A percentile compares a stretch with the other conserved stretches of the same genome.
These are phyloP conservation scores for Novumbra hubbsi DNA, from an alignment of 2,797 vertebrate species.

Conservation along the genomic window DNA sequence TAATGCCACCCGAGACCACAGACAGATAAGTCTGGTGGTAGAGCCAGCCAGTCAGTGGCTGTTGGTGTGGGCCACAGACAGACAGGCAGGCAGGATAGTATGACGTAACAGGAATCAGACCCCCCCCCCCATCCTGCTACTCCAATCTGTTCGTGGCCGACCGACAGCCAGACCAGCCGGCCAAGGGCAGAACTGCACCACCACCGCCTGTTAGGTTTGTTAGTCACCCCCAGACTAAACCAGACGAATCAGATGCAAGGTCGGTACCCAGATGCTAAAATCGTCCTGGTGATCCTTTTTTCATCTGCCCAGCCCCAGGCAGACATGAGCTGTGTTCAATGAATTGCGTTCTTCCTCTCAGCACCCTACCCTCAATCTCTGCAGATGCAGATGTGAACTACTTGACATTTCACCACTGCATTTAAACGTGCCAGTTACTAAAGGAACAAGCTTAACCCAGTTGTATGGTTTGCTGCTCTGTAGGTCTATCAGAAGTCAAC, in stretches of 20 bases:
- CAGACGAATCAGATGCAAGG: conserved; percentile 54
- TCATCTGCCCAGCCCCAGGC: conserved; percentile 72
- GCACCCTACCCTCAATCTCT: conserved; percentile 51
- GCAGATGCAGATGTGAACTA: conserved; percentile 56
- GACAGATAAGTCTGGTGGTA: conserved; percentile 73
- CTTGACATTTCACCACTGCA: conserved; percentile 44
- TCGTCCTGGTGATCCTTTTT: conserved; percentile 63
- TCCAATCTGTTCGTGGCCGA: conserved; percentile 16
- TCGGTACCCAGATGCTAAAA: conserved; percentile 57
- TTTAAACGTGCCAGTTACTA: conserved; percentile 19
- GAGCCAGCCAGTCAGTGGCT: conserved; percentile 56
- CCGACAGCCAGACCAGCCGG: conserved; percentile 29
- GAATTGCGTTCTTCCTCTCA: conserved; percentile 31
- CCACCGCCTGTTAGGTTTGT: conserved; percentile 25
- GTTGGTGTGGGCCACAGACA: conserved; percentile 34
- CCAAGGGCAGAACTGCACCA: conserved; percentile 36
- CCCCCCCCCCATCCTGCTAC: conserved; percentile 29
- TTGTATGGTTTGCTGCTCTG: not conserved
- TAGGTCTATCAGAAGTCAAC: conserved; percentile 23
- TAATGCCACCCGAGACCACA: conserved; percentile 68
- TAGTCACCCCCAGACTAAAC: conserved; percentile 59
- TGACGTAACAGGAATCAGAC: conserved; percentile 64
- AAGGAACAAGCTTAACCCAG: not conserved
- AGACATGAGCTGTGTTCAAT: conserved; percentile 72
- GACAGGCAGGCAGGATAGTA: not conserved